Base-by-base conservation (phyloP, 2,888 invertebrate species). In the Drosophila subquinaria region DNA sequence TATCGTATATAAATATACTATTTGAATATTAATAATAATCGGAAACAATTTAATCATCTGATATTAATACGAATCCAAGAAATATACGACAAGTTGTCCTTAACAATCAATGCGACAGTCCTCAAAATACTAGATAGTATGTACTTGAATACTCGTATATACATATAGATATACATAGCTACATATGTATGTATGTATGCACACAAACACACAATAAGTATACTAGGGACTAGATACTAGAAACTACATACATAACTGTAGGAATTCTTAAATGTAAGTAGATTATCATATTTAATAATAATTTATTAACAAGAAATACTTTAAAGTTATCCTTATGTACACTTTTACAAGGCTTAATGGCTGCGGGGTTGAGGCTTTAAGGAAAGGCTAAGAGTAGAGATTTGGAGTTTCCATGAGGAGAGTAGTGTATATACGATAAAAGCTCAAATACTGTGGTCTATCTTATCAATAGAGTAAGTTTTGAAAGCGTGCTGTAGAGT, bases 201-300 rank as follows among this genome's bases (percentile, higher is more conserved):
- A 45, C 13, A 42, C 15, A 48, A 20, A 35, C 35, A 56, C 33
- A 36, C 56, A 56, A 20, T n/a, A 15, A 30, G 38, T 59, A 60
- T 53, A 30, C 66, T 79, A 69, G 51, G 72, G 82, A 81, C 82
- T 81, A 81, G 80, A 75, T 63, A 60, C 79, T 79, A 80, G 35
- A 45, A 50, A 20, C 63, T 57, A 73, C 52, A 72, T 57, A 73
- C 52, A 74, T 17, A 51, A 57, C 45, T 38, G 42, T 59, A 47
- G 47, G 51, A 51, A 48, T 64, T 45, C 63, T 56, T 70, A 56
- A 48, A 17, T 38, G n/a, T 59, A 55, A 11, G 30, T 55, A 17
- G 9, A 45, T 60, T 42, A 63, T 30, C 51, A 36, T 56, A 40
- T 43, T 63, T 57, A 63, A 38, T 50, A 67, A 57, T 68, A 57